phyloP scores from a whole-genome alignment of 2,888 invertebrate genomes.

The Hybos culiciformis region DNA sequence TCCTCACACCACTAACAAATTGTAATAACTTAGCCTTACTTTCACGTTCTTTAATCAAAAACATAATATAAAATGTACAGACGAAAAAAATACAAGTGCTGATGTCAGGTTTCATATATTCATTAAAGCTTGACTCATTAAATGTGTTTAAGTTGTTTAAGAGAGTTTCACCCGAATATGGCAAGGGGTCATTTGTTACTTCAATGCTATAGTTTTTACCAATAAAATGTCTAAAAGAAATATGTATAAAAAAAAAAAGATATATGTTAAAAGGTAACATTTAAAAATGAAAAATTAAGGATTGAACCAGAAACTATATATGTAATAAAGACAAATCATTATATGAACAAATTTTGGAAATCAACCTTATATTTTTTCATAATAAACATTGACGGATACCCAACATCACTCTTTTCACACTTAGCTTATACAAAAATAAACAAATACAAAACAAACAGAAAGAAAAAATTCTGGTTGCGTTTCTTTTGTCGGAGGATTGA shows the following conservation, averaged over 20 bases:
- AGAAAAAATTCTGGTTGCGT: no score
- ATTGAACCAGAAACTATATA: neutral
- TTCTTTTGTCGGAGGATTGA: no score
- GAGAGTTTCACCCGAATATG: slow-evolving; percentile 43
- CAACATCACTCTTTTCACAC: no score
- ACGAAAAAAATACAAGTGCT: slow-evolving; percentile 67
- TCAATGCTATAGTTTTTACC: slow-evolving; percentile 20
- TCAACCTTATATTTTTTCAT: no score
- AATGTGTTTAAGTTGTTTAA: slow-evolving; percentile 28
- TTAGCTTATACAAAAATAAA: no score
- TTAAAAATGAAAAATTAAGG: neutral
- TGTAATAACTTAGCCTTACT: slow-evolving; percentile 62
- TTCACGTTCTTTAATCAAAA: slow-evolving; percentile 49
- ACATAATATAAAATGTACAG: slow-evolving; percentile 47
- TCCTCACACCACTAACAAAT: slow-evolving; percentile 59
- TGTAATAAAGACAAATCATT: neutral
- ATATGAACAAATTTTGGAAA: no score
- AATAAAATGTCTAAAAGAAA: no score
- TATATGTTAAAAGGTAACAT: neutral
- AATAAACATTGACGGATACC: no score
- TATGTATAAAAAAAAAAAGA: no score
- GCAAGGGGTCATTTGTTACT: slow-evolving; percentile 55
- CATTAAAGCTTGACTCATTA: slow-evolving; percentile 27
- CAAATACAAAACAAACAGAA: no score
- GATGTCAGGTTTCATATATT: slow-evolving; percentile 52